Evolutionary conservation across 2,888 invertebrate species (phyloP).

Genomic region (Drosophila glabriapex): DNA sequence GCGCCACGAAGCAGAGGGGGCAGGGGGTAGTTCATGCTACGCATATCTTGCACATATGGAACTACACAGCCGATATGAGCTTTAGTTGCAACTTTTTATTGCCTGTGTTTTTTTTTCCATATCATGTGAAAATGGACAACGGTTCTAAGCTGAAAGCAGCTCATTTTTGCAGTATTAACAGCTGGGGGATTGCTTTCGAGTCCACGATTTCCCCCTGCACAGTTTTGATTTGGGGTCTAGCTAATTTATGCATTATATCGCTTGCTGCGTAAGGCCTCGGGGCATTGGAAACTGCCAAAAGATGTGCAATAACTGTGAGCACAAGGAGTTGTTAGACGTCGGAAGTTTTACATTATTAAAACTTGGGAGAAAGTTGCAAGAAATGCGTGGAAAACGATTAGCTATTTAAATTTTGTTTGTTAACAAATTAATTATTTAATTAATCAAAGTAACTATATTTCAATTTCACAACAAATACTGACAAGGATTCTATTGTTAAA

Average conservation of each 20-base stretch:
- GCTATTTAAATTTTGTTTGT: not conserved
- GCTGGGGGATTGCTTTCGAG: slow-evolving; percentile 5
- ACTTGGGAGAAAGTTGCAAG: slow-evolving; percentile 26
- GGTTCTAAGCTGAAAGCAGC: slow-evolving; percentile 35
- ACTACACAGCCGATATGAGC: slow-evolving; percentile 23
- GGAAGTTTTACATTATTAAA: not conserved
- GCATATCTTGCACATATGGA: slow-evolving; percentile 53
- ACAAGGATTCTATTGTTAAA: not conserved
- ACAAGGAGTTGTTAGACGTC: not conserved
- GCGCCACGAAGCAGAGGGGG: slow-evolving; percentile 13
- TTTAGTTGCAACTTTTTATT: slow-evolving; percentile 49
- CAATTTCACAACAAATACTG: not conserved
- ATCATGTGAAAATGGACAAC: slow-evolving; percentile 73
- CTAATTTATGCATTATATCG: slow-evolving; percentile 53
- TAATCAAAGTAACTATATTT: not conserved
- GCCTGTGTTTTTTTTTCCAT: slow-evolving; percentile 24
- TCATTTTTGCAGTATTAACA: not conserved
- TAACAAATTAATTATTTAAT: not conserved
- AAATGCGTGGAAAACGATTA: not conserved
- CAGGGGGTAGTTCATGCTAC: slow-evolving; percentile 24
- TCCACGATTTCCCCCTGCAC: slow-evolving; percentile 29
- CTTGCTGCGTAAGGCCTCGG: slow-evolving; percentile 20
- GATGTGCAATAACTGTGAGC: slow-evolving; percentile 16
- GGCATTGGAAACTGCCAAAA: slow-evolving; percentile 24
- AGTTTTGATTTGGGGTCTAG: slow-evolving; percentile 48